Percentiles rank a stretch among this genome's conserved stretches.
Conservation (phyloP, 2,797 vertebrate species). For the Sebastes minor region DNA sequence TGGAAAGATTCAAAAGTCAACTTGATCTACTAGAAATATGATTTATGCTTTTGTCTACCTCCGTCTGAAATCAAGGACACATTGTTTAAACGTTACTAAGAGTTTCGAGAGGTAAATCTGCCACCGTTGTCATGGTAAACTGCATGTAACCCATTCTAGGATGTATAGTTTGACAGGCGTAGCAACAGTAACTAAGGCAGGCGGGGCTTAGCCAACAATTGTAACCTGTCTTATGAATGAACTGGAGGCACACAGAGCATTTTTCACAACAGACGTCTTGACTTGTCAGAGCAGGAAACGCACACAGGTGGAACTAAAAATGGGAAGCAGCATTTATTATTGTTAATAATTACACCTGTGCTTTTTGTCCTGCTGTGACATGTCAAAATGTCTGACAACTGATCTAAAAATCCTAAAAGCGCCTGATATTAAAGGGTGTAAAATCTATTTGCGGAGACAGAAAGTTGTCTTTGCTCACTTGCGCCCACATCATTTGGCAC, state of each 20-base stretch:
- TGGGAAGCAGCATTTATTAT: neutral
- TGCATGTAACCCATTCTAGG: neutral
- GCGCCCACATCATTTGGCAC: constrained; percentile 43
- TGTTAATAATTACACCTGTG: neutral
- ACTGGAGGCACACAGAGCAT: neutral
- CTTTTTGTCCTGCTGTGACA: neutral
- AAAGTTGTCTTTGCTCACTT: constrained; percentile 31
- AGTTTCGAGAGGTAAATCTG: fast-evolving
- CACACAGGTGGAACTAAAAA: neutral
- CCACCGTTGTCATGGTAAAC: neutral
- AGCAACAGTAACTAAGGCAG: neutral
- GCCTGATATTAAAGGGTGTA: neutral
- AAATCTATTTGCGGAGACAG: constrained; percentile 31
- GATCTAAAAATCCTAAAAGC: neutral
- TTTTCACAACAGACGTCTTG: neutral
- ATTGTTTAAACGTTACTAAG: neutral
- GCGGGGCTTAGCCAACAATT: neutral
- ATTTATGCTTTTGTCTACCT: neutral
- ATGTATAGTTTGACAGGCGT: neutral
- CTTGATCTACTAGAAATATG: neutral
- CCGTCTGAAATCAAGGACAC: neutral
- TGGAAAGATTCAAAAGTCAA: neutral
- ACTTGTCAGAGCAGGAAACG: neutral
- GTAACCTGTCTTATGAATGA: neutral
- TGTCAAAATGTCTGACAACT: neutral